Evolutionary conservation across 2,888 invertebrate species (phyloP).

Genomic region (Pammene fasciana): DNA sequence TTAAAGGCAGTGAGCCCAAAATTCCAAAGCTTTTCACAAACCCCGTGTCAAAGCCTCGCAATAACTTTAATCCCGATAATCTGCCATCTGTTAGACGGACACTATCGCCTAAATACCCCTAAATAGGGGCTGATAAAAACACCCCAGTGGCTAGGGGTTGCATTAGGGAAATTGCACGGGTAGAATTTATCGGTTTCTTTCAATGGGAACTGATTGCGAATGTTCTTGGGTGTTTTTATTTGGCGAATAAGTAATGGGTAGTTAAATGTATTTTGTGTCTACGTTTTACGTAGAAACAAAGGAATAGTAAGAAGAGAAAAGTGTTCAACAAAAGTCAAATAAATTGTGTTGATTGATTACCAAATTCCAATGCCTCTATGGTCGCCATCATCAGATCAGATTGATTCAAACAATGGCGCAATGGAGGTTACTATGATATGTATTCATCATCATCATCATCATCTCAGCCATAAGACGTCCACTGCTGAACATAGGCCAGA

Average conservation of each 20-base stretch:
- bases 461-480: too few species aligned
- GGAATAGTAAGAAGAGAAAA: not conserved
- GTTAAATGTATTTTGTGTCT: not conserved
- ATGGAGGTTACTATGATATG: too few species aligned
- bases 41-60: constrained; percentile 21
- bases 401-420: too few species aligned
- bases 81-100: constrained; percentile 35
- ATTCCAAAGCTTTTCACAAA: constrained; percentile 22
- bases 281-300: not conserved
- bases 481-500: too few species aligned
- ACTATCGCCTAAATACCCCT: constrained; percentile 36
- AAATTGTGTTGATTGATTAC: too few species aligned
- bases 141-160: constrained; percentile 28
- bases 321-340: too few species aligned
- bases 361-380: too few species aligned
- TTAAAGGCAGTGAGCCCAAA: constrained; percentile 6
- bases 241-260: constrained; percentile 9
- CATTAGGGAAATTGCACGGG: constrained; percentile 37
- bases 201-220: constrained; percentile 15
- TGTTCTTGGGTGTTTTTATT: not conserved
- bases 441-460: too few species aligned
- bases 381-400: too few species aligned
- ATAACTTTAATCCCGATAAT: constrained; percentile 36
- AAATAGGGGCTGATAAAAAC: constrained; percentile 38
- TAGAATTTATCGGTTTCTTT: constrained; percentile 22